Evolutionary conservation across 2,888 invertebrate species (phyloP), one percentile per base, ranked within the genome.

Genomic region (Hyppa rectilinea): DNA sequence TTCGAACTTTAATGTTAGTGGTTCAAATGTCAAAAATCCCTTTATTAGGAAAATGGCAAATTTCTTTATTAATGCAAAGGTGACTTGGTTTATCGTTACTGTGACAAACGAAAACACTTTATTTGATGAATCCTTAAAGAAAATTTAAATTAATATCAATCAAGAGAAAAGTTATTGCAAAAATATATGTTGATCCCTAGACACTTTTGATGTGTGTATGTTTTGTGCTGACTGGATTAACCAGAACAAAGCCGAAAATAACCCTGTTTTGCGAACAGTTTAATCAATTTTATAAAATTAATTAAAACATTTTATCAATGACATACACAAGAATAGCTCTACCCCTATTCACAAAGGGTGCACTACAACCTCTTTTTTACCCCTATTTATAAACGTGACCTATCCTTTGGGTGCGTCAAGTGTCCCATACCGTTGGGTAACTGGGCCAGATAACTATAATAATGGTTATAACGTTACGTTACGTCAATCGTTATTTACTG

Each of bases 311-410:
- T 63, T 50, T 53, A 71, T 83, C 50, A 81, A 81, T 71, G 84
- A 26, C 62, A 55, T 53, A 59, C 69, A 69, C 71, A 67, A 71
- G 65, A 75, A 82, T 82, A 78, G 50, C 23, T 56, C 23, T 3
- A 17, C 43, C 70, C 53, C 62, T 52, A 26, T 23, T 34, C 31
- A 60, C 58, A 60, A 69, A 68, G 83, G 85, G 73, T 75, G 76
- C 59, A 52, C 52, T 55, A 53, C 59, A 63, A 64, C n/a, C 34
- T 69, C 45, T 58, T 73, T 79, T 75, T 53, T 59, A 29, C n/a
- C 17, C 38, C 64, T 77, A 85, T 81, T 75, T 72, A 85, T 85
- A 85, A 59, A 49, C 45, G 62, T 84, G 84, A 81, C 84, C 84
- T 85, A 84, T 83, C 60, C 70, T 4, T 14, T 61, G 50, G 23